Conservation (phyloP, 1,140 invertebrate species). For the Drosophila arizonae region DNA sequence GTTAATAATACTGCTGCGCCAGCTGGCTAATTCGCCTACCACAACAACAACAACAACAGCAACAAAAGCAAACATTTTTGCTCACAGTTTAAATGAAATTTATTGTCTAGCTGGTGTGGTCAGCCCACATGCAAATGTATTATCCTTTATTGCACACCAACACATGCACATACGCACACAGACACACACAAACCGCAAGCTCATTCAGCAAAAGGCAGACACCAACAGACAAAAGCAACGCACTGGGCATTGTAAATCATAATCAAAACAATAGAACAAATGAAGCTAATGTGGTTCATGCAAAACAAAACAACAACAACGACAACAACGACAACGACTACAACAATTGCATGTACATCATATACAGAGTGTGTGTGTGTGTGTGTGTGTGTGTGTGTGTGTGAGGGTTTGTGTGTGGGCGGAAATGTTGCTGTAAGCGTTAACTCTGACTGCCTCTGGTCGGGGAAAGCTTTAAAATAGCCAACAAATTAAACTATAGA, state of each 20-base stretch:
- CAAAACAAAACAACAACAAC: constrained; percentile 44
- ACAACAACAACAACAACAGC: constrained; percentile 31
- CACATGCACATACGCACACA: constrained; percentile 26
- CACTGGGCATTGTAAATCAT: constrained; percentile 80
- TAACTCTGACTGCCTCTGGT: constrained; percentile 20
- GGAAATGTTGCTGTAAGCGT: not conserved
- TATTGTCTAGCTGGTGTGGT: constrained; percentile 56
- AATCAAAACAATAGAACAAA: constrained; percentile 82
- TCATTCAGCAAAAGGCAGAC: constrained; percentile 59
- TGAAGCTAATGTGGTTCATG: constrained; percentile 76
- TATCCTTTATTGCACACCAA: constrained; percentile 56
- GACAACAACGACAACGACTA: constrained; percentile 36
- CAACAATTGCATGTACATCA: constrained; percentile 15
- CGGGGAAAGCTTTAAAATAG: constrained; percentile 44
- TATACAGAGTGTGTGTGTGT: too few species aligned
- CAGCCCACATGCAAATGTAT: constrained; percentile 63
- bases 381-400: too few species aligned
- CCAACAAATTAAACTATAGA: constrained; percentile 39
- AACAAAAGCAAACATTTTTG: constrained; percentile 50
- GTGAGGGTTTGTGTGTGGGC: too few species aligned
- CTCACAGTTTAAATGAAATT: constrained; percentile 67
- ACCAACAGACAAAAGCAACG: constrained; percentile 64
- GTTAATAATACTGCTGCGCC: constrained; percentile 46
- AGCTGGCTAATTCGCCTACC: constrained; percentile 24
- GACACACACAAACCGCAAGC: constrained; percentile 45